phyloP scores from a whole-genome alignment of 2,888 invertebrate genomes.

The Esperia sulphurella region DNA sequence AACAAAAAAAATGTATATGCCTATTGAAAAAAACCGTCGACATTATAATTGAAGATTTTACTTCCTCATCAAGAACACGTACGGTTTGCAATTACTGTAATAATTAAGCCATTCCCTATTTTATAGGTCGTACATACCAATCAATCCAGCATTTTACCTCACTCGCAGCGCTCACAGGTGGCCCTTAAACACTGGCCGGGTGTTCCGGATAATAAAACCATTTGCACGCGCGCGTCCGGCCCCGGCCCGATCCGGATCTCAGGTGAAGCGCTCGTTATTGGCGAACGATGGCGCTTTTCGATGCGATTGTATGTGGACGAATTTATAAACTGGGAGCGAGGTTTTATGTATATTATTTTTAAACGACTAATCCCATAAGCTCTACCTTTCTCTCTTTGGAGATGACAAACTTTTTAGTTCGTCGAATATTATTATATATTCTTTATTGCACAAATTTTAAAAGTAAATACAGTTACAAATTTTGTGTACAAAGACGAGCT shows the following conservation, averaged over 20 bases:
- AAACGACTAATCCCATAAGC: too few species aligned
- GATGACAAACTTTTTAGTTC: too few species aligned
- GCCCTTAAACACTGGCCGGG: conserved; percentile 34
- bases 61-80: background rate
- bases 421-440: too few species aligned
- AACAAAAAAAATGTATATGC: too few species aligned
- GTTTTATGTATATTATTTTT: too few species aligned
- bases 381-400: too few species aligned
- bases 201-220: conserved; percentile 50
- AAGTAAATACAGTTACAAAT: too few species aligned
- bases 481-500: too few species aligned
- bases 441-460: too few species aligned
- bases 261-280: conserved; percentile 12
- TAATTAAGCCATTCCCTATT: background rate
- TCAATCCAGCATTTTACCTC: background rate
- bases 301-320: background rate
- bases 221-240: conserved; percentile 33
- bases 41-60: too few species aligned
- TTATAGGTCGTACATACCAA: background rate
- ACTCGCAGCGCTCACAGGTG: conserved; percentile 38
- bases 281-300: conserved; percentile 11
- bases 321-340: background rate
- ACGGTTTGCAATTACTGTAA: background rate
- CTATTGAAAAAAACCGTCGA: too few species aligned
- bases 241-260: conserved; percentile 1